These are phyloP conservation scores for Dicaeum eximium DNA, from an alignment of 2,113 vertebrate genomes.

Conservation along the genomic window DNA sequence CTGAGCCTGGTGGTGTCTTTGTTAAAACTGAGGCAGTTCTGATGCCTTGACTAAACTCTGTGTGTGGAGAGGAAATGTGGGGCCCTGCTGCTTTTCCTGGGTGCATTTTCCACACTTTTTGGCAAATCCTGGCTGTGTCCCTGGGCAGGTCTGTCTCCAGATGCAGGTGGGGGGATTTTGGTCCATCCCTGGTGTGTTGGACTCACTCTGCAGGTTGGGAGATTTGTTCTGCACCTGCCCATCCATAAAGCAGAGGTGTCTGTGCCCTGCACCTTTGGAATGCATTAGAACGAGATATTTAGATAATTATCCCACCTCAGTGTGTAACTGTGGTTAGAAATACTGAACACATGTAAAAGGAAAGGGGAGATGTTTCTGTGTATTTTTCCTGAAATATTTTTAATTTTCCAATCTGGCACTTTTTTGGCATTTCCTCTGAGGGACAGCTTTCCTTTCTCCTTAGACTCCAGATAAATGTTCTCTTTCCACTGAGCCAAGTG, in stretches of 20 bases:
- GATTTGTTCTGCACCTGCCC: background rate
- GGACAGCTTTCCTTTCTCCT: background rate
- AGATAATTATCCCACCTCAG: background rate
- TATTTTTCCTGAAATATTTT: background rate
- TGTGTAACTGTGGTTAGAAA: background rate
- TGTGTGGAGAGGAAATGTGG: accelerated
- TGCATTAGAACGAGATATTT: background rate
- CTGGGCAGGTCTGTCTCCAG: background rate
- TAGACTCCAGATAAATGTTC: background rate
- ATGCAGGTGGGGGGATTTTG: too few relatives aligned
- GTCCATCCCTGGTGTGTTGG: background rate
- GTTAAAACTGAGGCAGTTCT: background rate
- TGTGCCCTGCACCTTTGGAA: background rate
- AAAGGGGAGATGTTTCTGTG: background rate
- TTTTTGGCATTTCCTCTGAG: background rate
- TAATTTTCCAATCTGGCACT: background rate
- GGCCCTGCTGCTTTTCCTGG: background rate
- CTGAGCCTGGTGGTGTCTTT: background rate
- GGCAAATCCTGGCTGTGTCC: too few relatives aligned
- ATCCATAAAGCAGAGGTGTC: background rate
- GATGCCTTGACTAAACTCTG: too few relatives aligned
- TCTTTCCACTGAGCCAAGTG: background rate
- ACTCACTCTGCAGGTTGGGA: background rate
- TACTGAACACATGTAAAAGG: background rate
- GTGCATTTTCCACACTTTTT: background rate